Evolutionary conservation across 2,888 invertebrate genomes (phyloP), one percentile per base, ranked within the genome.

Genomic region (Tiliacea citrago): DNA sequence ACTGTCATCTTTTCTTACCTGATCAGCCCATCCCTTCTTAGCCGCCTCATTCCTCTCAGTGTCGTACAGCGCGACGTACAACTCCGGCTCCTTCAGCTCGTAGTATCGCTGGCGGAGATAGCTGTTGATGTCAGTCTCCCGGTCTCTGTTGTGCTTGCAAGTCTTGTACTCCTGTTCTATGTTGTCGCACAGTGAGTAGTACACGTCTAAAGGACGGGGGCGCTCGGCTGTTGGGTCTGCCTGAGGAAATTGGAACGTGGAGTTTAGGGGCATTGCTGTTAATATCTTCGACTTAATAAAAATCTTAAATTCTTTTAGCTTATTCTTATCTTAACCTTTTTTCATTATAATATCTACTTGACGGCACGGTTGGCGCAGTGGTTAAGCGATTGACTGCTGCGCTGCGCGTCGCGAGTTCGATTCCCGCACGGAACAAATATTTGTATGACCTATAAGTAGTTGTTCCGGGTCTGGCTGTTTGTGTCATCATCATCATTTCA

Each of bases 151-250:
- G 74, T 96, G 95, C 61, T 97, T 97, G 73, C 97, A 93, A 0
- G 97, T 96, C 2, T 92, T 91, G 74, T 97, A 97, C 90, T 98
- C 98, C 70, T 96, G 96, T 1, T 95, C 94, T 75, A 98, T 94
- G 88, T 97, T 97, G 1, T 96, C 94, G 81, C 97, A 96, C 1
- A 98, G 93, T 1, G 97, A 92, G 80, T 97, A 95, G 91, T 97
- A 98, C 3, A 98, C 90, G 86, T 97, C 96, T 5, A 98, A 91
- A n/a, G 97, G 96, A 21, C 97, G 97, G 0, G 97, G 97, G 0
- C 95, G 96, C 47, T 95, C 96, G 0, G 97, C 97, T 18, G 95
- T 94, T 0, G 97, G 97, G 85, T 98, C 97, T 0, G 98, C 97
- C 97, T 98, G 79, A n/a, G 75, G 21, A 42, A 42, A 39, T 39